Conservation (phyloP, 2,888 invertebrate genomes). For the Operophtera brumata region DNA sequence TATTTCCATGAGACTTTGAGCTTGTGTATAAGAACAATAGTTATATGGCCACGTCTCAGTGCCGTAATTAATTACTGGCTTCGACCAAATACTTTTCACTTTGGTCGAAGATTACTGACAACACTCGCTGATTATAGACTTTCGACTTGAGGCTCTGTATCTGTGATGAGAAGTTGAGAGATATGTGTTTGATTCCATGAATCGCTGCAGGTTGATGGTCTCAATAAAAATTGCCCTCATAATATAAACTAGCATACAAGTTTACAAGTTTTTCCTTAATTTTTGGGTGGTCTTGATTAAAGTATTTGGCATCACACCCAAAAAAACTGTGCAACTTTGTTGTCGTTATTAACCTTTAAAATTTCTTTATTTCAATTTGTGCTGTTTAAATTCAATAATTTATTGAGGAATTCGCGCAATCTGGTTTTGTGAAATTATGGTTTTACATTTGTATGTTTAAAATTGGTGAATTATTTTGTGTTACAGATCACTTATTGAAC, state of each 20-base stretch:
- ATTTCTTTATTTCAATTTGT: constrained; percentile 51
- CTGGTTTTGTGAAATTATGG: constrained; percentile 17
- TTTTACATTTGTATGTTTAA: constrained; percentile 12
- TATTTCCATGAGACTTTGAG: too few relatives aligned
- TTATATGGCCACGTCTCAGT: too few relatives aligned
- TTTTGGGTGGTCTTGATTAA: constrained; percentile 49
- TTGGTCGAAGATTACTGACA: too few relatives aligned
- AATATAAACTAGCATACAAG: neutral
- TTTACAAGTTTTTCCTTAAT: constrained; percentile 23
- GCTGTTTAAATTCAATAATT: constrained; percentile 47
- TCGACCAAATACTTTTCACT: too few relatives aligned
- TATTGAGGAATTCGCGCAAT: constrained; percentile 39
- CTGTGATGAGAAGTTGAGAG: too few relatives aligned
- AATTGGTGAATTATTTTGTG: neutral
- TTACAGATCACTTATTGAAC: too few relatives aligned
- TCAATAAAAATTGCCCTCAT: constrained; percentile 4
- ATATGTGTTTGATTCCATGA: neutral
- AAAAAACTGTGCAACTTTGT: constrained; percentile 34
- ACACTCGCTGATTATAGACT: too few relatives aligned
- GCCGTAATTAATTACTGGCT: too few relatives aligned
- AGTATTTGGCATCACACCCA: constrained; percentile 45
- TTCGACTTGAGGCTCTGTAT: too few relatives aligned
- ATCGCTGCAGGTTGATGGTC: constrained; percentile 4
- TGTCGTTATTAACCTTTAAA: constrained; percentile 43
- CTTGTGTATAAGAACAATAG: too few relatives aligned